phyloP scores from a whole-genome alignment of 2,113 vertebrate genomes.

The Pholis gunnellus region DNA sequence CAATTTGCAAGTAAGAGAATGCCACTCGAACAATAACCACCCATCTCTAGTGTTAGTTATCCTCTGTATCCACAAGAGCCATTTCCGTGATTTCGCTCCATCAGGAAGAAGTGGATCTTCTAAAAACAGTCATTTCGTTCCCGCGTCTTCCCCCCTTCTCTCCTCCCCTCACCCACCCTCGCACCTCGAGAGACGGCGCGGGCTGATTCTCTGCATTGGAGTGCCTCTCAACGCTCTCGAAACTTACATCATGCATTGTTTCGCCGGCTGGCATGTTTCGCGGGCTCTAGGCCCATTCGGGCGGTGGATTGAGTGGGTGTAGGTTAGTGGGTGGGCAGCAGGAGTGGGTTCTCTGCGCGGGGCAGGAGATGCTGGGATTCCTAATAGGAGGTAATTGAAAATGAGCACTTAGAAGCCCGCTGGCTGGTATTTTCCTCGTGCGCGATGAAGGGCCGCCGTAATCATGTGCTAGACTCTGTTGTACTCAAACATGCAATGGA shows the following conservation, averaged over 20 bases:
- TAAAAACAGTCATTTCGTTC: constrained; percentile 74
- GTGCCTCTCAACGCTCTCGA: constrained; percentile 69
- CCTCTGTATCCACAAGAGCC: constrained; percentile 62
- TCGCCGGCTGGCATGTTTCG: constrained; percentile 48
- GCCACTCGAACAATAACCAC: constrained; percentile 67
- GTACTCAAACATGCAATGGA: constrained; percentile 27
- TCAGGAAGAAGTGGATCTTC: constrained; percentile 78
- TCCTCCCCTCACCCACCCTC: constrained; percentile 4
- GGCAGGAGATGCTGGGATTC: constrained; percentile 68
- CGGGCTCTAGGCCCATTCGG: constrained; percentile 65
- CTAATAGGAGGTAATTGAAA: constrained; percentile 81
- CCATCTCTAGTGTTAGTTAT: constrained; percentile 69
- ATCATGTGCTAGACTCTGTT: constrained; percentile 70
- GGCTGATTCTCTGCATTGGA: constrained; percentile 58
- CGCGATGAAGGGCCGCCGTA: constrained; percentile 36
- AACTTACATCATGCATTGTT: constrained; percentile 77
- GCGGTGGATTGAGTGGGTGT: constrained; percentile 68
- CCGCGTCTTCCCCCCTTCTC: constrained; percentile 41
- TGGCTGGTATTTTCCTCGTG: constrained; percentile 55
- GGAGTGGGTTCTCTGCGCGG: constrained; percentile 71
- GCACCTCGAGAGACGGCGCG: constrained; percentile 60
- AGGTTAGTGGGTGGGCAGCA: constrained; percentile 76
- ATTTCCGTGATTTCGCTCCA: constrained; percentile 69
- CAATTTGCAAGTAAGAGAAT: constrained; percentile 69
- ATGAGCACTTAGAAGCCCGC: constrained; percentile 67